phyloP scores from a whole-genome alignment of 1,140 invertebrate genomes.

The Brachionus rubens region DNA sequence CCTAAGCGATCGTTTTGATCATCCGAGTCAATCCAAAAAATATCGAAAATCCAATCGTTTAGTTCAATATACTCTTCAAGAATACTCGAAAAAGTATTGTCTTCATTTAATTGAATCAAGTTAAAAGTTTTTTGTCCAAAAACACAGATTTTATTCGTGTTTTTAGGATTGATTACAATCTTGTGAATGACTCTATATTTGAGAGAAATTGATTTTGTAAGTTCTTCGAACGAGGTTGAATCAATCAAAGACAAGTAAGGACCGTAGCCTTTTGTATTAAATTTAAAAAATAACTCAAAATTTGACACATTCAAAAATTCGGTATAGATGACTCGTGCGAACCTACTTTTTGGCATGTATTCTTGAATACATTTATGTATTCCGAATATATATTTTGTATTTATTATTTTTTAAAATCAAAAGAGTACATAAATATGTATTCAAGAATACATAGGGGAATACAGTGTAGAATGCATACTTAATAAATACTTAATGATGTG shows the following conservation, averaged over 20 bases:
- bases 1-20: not conserved
- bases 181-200: constrained; percentile 44
- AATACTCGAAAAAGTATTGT: not conserved
- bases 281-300: not conserved
- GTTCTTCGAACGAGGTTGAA: constrained; percentile 3
- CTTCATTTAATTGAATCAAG: not conserved
- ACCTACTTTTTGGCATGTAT: no score
- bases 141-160: constrained; percentile 16
- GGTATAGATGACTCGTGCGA: no score
- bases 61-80: not conserved
- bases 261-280: not conserved
- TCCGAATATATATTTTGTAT: no score
- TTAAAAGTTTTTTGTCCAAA: constrained; percentile 45
- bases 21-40: not conserved
- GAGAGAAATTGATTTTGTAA: constrained; percentile 10
- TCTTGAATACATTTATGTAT: no score
- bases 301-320: not conserved
- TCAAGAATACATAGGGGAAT: no score
- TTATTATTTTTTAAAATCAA: no score
- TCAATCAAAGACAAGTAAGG: constrained; percentile 26
- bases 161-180: not conserved
- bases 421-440: no score
- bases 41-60: constrained; percentile 41
- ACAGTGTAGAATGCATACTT: no score
- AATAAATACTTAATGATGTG: no score